Evolutionary conservation across 2,797 vertebrate species (phyloP).

Genomic region (Choloepus didactylus): DNA sequence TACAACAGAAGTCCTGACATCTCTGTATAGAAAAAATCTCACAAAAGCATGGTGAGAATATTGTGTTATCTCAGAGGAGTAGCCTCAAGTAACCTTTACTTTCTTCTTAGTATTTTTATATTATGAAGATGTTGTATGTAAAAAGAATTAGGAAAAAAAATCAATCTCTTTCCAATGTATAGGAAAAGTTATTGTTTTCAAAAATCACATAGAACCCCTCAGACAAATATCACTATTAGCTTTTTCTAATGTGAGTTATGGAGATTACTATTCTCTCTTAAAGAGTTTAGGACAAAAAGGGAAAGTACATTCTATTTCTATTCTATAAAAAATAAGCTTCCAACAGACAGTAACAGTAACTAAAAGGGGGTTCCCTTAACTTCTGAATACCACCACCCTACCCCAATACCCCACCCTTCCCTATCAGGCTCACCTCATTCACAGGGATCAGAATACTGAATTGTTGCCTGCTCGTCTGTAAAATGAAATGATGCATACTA

Average conservation of each 20-base stretch:
- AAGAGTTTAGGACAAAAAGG: neutral
- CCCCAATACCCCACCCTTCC: neutral
- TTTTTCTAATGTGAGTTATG: conserved; percentile 20
- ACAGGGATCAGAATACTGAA: conserved; percentile 82
- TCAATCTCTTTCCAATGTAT: neutral
- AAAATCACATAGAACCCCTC: conserved; percentile 45
- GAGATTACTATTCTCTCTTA: conserved; percentile 15
- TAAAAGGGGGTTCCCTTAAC: neutral
- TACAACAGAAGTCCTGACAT: neutral
- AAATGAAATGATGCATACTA: conserved; percentile 22
- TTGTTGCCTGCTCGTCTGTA: conserved; percentile 77
- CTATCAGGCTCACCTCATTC: conserved; percentile 77
- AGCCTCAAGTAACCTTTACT: neutral
- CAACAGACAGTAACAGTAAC: conserved; percentile 8
- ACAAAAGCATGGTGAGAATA: neutral
- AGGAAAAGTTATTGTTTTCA: neutral
- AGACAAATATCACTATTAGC: neutral
- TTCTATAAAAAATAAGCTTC: neutral
- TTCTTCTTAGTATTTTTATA: conserved; percentile 22
- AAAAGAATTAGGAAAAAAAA: conserved; percentile 33
- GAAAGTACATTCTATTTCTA: too few species aligned
- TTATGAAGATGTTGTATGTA: neutral
- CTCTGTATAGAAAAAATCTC: neutral
- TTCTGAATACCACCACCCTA: neutral
- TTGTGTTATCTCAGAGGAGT: neutral